A percentile compares a stretch with the other conserved stretches of the same genome.
Evolutionary conservation across 2,888 invertebrate species (phyloP).

Genomic region (Nomada goodeniana): DNA sequence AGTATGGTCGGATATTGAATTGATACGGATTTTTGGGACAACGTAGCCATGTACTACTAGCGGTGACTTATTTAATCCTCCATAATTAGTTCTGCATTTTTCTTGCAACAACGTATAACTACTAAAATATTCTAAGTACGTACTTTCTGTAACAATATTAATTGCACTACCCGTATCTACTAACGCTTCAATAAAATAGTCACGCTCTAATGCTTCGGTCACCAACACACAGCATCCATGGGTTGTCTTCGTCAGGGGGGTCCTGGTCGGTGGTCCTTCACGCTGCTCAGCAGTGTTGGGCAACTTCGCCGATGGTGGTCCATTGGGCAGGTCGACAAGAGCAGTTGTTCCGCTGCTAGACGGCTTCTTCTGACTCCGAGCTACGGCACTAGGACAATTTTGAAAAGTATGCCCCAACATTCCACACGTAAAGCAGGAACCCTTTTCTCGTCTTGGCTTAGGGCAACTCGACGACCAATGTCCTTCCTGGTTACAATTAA

Average conservation of each 20-base stretch:
- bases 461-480: constrained; percentile 7
- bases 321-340: neutral
- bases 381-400: neutral
- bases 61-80: constrained; percentile 19
- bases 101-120: neutral
- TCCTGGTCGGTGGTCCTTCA: neutral
- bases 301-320: neutral
- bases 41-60: neutral
- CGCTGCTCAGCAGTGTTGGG: neutral
- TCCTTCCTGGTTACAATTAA: constrained; percentile 18
- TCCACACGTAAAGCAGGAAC: constrained; percentile 8
- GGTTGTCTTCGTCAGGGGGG: neutral
- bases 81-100: constrained; percentile 11
- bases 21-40: neutral
- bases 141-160: constrained; percentile 11
- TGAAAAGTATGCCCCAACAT: neutral
- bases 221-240: constrained; percentile 10
- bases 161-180: constrained; percentile 17
- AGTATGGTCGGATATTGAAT: neutral
- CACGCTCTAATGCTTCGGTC: neutral
- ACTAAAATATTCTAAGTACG: constrained; percentile 9
- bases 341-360: neutral
- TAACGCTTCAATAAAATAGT: constrained; percentile 25
- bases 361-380: neutral
- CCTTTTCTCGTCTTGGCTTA: constrained; percentile 4